Percentiles rank a stretch among this genome's conserved stretches.
These are phyloP conservation scores for Bufo bufo DNA, from an alignment of 2,113 vertebrate species.

Conservation along the genomic window DNA sequence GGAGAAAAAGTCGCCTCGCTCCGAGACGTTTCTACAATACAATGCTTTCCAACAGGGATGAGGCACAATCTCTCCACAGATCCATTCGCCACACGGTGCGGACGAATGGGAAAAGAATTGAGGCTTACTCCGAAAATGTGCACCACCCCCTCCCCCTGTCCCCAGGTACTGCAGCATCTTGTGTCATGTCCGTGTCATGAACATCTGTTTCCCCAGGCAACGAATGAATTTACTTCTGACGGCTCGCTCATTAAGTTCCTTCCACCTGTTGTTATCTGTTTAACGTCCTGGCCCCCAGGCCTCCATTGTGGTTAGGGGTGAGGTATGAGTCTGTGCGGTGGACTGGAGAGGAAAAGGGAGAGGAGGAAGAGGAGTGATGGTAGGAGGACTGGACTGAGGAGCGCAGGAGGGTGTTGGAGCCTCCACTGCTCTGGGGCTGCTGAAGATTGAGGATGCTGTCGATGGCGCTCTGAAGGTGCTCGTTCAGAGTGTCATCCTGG, in stretches of 20 bases:
- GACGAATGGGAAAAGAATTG: slow-evolving; percentile 61
- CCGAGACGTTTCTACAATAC: not conserved
- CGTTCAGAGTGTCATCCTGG: slow-evolving; percentile 85
- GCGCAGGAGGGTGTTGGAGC: slow-evolving; percentile 60
- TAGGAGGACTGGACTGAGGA: slow-evolving; percentile 67
- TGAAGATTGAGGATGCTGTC: slow-evolving; percentile 97
- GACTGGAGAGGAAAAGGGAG: slow-evolving; percentile 76
- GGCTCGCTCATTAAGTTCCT: slow-evolving; percentile 37
- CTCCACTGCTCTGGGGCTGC: slow-evolving; percentile 71
- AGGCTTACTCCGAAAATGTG: slow-evolving; percentile 52
- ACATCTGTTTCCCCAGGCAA: slow-evolving; percentile 3
- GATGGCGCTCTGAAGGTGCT: slow-evolving; percentile 94
- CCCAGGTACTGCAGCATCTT: slow-evolving; percentile 38
- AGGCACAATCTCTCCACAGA: slow-evolving; percentile 40
- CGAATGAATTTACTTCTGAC: slow-evolving; percentile 19
- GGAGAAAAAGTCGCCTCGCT: slow-evolving; percentile 59
- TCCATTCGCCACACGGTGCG: slow-evolving; percentile 60
- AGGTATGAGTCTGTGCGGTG: slow-evolving; percentile 76
- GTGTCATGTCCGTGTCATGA: slow-evolving; percentile 45
- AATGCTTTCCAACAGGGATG: not conserved
- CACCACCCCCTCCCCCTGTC: not conserved
- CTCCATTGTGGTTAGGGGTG: slow-evolving; percentile 84
- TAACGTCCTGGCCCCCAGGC: slow-evolving; percentile 88
- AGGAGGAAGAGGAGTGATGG: slow-evolving; percentile 74
- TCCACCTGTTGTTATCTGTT: slow-evolving; percentile 91